phyloP scores from a whole-genome alignment of 1,140 invertebrate species.

The Polyergus mexicanus region DNA sequence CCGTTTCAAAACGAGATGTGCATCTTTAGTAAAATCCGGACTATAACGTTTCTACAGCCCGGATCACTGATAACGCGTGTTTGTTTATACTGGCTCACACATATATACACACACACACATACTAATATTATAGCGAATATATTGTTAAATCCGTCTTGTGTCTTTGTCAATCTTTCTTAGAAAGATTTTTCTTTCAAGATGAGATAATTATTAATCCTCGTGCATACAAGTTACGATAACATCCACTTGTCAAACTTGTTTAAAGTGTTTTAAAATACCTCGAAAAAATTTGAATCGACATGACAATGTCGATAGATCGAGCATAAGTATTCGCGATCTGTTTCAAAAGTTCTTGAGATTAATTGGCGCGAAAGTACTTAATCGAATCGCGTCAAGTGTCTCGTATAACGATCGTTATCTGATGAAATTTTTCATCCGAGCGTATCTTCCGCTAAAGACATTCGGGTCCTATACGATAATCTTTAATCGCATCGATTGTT shows the following conservation, averaged over 20 bases:
- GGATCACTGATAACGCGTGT: slow-evolving; percentile 20
- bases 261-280: not conserved
- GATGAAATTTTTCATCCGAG: not conserved
- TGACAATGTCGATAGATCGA: not conserved
- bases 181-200: too few species aligned
- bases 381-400: too few species aligned
- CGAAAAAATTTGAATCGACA: not conserved
- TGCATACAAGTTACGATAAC: slow-evolving; percentile 13
- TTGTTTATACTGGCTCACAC: not conserved
- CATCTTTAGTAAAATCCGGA: not conserved
- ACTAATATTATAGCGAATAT: slow-evolving; percentile 5
- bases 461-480: not conserved
- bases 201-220: not conserved
- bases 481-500: slow-evolving; percentile 6
- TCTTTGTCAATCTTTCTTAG: not conserved
- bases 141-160: not conserved
- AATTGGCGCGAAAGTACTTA: too few species aligned
- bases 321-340: not conserved
- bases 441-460: not conserved
- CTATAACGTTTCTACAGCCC: not conserved
- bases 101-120: not conserved
- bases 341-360: too few species aligned
- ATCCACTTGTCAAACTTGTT: not conserved
- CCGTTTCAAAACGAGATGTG: too few species aligned
- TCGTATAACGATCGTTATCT: not conserved